These are phyloP conservation scores for Penaeus vannamei DNA, from an alignment of 1,140 invertebrate species.

Conservation along the genomic window DNA sequence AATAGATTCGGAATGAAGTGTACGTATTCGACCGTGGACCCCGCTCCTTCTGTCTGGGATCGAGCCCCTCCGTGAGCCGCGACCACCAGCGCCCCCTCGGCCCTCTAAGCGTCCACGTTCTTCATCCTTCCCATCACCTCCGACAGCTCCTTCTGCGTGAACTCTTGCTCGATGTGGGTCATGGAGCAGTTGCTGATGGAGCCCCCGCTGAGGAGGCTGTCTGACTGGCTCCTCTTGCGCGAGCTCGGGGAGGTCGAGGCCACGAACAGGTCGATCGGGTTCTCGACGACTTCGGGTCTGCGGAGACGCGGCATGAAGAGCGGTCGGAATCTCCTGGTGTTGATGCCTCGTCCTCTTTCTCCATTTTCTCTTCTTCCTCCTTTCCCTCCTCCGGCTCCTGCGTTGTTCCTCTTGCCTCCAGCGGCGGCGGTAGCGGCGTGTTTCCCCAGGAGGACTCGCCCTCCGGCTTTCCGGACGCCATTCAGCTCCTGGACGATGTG, in stretches of 20 bases:
- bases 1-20: too few relatives aligned
- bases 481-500: slow-evolving; percentile 5
- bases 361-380: neutral
- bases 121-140: slow-evolving; percentile 52
- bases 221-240: slow-evolving; percentile 54
- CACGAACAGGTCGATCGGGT: slow-evolving; percentile 36
- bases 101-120: slow-evolving; percentile 40
- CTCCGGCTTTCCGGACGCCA: neutral
- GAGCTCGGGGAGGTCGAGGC: neutral
- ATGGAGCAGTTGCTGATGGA: slow-evolving; percentile 60
- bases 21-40: too few relatives aligned
- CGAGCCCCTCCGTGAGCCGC: neutral
- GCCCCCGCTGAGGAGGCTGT: slow-evolving; percentile 47
- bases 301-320: slow-evolving; percentile 20
- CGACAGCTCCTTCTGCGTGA: slow-evolving; percentile 56
- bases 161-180: slow-evolving; percentile 56
- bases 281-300: slow-evolving; percentile 33
- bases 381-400: neutral
- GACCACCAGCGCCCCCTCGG: neutral
- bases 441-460: too few relatives aligned
- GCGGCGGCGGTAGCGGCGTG: too few relatives aligned
- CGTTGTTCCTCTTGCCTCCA: slow-evolving; percentile 12
- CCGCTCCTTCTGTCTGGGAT: neutral
- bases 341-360: neutral
- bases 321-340: neutral